Base-by-base conservation (phyloP, 2,113 vertebrate species). In the Thalassarche chlororhynchos region DNA sequence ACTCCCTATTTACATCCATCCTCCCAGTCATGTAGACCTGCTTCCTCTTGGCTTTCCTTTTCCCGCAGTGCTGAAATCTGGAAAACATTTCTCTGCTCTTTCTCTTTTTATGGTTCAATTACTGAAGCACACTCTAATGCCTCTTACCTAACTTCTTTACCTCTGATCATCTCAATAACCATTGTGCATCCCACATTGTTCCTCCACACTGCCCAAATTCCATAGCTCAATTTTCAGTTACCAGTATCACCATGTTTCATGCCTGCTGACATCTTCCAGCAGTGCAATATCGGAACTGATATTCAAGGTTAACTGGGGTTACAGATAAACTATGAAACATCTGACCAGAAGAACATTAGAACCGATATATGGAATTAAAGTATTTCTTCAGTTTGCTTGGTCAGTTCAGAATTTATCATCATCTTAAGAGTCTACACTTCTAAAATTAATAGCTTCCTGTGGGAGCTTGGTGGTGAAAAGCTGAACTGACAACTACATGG, bases 1-100 rank as follows among this genome's bases (percentile, higher is more conserved):
- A 15, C 24, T 57, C 51, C 29, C 44, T 32, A 0, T 74, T 60
- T 32, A 24, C 12, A 54, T 17, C 26, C 23, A 34, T 17, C 7
- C 29, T 14, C 49, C 44, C 12, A 57, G 21, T 12, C 38, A n/a
- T 0, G 1, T 0, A 38, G 9, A 42, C 5, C 5, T 58, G 28
- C 12, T 40, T 52, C 32, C n/a, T 38, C 25, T 11, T 34, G 29
- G 17, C 18, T 90, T 62, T 38, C 16, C 17, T 89, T 38, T 49
- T 46, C 36, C 60, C 0, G 0, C 49, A 42, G 3, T 47, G 26
- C 26, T 26, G 23, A 49, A 58, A 29, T 20, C 55, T 49, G n/a
- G 25, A 64, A 92, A 60, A 18, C 1, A 6, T 36, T 69, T 17
- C 4, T 52, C 55, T 86, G 15, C 36, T 70, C 32, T 38, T 9